Evolutionary conservation across 2,888 invertebrate species (phyloP).

Genomic region (Ferdinandea cuprea): DNA sequence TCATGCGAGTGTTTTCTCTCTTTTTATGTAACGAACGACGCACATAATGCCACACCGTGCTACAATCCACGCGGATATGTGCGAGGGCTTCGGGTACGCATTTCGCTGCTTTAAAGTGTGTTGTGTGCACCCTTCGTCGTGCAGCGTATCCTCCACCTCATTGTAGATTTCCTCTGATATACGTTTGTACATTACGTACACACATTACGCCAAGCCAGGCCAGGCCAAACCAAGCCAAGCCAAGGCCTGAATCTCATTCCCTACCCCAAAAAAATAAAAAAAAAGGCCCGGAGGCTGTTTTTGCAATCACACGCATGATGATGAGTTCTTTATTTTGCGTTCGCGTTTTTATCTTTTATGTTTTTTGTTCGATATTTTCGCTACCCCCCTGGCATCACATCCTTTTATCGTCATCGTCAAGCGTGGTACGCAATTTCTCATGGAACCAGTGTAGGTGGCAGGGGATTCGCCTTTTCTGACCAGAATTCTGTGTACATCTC

Average conservation of each 20-base stretch:
- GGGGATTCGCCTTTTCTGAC: slow-evolving; percentile 55
- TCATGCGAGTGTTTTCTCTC: slow-evolving; percentile 61
- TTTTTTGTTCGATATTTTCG: slow-evolving; percentile 46
- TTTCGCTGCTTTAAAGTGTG: slow-evolving; percentile 48
- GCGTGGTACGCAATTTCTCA: slow-evolving; percentile 69
- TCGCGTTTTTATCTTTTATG: slow-evolving; percentile 64
- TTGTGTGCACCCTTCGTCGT: slow-evolving; percentile 59
- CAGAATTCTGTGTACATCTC: slow-evolving; percentile 51
- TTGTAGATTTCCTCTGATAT: slow-evolving; percentile 46
- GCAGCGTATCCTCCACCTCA: slow-evolving; percentile 32
- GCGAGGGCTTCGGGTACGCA: slow-evolving; percentile 67
- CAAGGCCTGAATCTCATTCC: slow-evolving; percentile 67
- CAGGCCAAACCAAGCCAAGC: no score
- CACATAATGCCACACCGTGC: slow-evolving; percentile 63
- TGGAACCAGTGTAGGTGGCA: slow-evolving; percentile 15
- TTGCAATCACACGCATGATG: slow-evolving; percentile 75
- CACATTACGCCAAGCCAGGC: no score
- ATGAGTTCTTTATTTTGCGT: slow-evolving; percentile 73
- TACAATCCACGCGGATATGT: slow-evolving; percentile 56
- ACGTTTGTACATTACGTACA: slow-evolving; percentile 52
- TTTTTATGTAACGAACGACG: slow-evolving; percentile 72
- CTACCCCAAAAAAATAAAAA: slow-evolving; percentile 60
- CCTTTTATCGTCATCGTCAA: no score
- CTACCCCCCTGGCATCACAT: background rate
- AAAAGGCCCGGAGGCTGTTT: slow-evolving; percentile 65